Evolutionary conservation across 2,113 vertebrate genomes (phyloP).

Genomic region (Cacatua alba): DNA sequence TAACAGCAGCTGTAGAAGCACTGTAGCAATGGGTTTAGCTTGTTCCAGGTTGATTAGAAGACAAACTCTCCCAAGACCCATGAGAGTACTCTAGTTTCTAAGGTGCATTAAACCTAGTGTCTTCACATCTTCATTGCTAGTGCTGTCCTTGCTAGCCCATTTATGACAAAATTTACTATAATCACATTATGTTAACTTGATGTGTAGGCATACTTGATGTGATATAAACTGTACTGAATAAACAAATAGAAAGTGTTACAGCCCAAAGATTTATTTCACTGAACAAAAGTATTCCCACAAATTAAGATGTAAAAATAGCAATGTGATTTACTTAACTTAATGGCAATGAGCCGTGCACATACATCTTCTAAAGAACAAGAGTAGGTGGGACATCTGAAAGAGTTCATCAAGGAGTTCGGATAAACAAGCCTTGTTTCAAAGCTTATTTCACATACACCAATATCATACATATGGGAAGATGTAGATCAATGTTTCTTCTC

Average conservation of each 20-base stretch:
- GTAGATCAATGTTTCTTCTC: neutral
- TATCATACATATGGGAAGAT: neutral
- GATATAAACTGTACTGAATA: neutral
- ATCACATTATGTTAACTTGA: neutral
- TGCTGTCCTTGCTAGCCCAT: neutral
- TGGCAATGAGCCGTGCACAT: neutral
- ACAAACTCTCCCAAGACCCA: neutral
- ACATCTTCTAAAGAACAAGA: neutral
- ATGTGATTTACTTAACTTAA: neutral
- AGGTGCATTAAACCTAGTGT: neutral
- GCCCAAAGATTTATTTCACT: neutral
- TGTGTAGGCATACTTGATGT: neutral
- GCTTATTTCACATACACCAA: neutral
- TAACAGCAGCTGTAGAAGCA: neutral
- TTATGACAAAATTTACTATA: neutral
- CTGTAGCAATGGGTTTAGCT: neutral
- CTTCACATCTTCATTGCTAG: neutral
- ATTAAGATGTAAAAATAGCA: neutral
- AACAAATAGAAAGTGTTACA: neutral
- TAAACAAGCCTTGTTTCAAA: neutral
- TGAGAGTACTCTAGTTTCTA: neutral
- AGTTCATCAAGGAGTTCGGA: neutral
- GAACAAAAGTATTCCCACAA: neutral
- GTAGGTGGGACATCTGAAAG: neutral
- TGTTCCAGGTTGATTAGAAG: neutral